These are phyloP conservation scores for Crematogaster levior DNA, from an alignment of 2,888 invertebrate genomes.

Conservation along the genomic window DNA sequence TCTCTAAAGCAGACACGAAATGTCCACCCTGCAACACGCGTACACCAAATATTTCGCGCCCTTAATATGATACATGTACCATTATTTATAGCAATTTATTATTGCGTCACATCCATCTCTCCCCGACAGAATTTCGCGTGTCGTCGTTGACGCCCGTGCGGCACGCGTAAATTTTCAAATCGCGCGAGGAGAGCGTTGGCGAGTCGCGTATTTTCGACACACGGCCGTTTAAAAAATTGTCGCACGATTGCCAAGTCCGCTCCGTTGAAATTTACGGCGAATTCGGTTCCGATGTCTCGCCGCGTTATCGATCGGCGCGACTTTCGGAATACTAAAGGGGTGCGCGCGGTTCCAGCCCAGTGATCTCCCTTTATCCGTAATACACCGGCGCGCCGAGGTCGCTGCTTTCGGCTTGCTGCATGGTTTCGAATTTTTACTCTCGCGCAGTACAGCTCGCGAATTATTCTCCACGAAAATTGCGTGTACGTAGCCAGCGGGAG, in stretches of 20 bases:
- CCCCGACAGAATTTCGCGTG: constrained; percentile 3
- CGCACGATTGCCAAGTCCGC: constrained; percentile 44
- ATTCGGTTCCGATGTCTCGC: constrained; percentile 54
- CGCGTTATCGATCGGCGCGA: constrained; percentile 66
- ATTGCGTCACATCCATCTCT: constrained; percentile 4
- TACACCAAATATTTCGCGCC: constrained; percentile 12
- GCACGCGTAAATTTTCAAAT: constrained; percentile 26
- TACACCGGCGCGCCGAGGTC: constrained; percentile 53
- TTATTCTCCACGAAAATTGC: constrained; percentile 4
- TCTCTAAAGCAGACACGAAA: background rate
- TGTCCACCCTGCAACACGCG: background rate
- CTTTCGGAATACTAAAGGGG: constrained; percentile 63
- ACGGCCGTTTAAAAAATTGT: constrained; percentile 41
- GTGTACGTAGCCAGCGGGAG: constrained; percentile 1
- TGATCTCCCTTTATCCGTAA: constrained; percentile 69
- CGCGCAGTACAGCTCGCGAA: background rate
- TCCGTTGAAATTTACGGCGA: constrained; percentile 48
- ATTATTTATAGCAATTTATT: constrained; percentile 27
- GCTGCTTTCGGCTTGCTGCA: constrained; percentile 47
- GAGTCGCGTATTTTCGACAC: constrained; percentile 41
- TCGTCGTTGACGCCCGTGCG: background rate
- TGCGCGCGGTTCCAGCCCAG: constrained; percentile 64
- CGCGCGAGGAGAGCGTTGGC: constrained; percentile 29
- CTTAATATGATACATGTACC: background rate
- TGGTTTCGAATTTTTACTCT: constrained; percentile 63